Conservation (phyloP, 2,113 vertebrate species). For the Pygathrix nemaeus region DNA sequence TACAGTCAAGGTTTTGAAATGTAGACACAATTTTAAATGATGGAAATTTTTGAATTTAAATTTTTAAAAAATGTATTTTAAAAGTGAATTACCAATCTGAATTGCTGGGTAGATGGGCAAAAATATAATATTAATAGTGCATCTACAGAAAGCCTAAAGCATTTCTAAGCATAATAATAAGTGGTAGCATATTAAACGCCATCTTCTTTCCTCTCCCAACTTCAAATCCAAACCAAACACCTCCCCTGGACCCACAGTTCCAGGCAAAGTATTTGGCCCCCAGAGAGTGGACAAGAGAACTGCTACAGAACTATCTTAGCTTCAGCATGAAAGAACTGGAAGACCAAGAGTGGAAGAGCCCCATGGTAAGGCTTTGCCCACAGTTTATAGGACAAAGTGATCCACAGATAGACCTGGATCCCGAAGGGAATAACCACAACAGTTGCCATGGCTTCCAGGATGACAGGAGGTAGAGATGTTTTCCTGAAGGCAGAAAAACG, state of each 20-base stretch:
- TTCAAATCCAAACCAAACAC: not conserved
- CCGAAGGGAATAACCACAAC: not conserved
- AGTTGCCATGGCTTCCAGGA: not conserved
- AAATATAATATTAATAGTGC: not conserved
- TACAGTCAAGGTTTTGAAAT: constrained; percentile 1
- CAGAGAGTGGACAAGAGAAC: not conserved
- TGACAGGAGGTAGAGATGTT: not conserved
- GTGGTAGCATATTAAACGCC: not conserved
- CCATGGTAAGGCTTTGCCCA: not conserved
- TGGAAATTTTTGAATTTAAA: not conserved
- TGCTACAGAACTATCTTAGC: too few species aligned
- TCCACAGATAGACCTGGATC: not conserved
- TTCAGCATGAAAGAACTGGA: not conserved
- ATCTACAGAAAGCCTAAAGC: not conserved
- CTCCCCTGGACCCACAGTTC: not conserved
- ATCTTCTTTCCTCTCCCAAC: not conserved
- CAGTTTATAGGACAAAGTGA: not conserved
- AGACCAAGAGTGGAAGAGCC: not conserved
- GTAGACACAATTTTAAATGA: not conserved
- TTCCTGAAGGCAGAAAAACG: not conserved
- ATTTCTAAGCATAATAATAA: not conserved
- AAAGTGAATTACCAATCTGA: not conserved
- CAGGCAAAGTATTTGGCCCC: not conserved
- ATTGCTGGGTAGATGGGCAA: not conserved
- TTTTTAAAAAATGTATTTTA: not conserved